Conservation (phyloP, 2,797 vertebrate species). For the Moxostoma hubbsi region DNA sequence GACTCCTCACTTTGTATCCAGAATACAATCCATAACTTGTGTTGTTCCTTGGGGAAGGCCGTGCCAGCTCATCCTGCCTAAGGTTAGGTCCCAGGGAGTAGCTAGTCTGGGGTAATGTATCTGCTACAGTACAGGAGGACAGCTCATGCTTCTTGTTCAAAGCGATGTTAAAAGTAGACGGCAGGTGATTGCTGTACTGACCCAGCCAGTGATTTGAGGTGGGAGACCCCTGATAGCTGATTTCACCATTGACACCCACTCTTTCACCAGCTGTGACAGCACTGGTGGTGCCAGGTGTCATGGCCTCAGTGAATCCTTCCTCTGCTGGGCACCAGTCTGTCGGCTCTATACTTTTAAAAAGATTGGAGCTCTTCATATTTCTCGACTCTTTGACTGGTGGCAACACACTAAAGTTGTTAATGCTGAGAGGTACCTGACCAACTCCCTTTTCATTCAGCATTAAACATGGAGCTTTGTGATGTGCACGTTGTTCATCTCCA, state of each 20-base stretch:
- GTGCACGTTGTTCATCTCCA: neutral
- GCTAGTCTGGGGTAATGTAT: slow-evolving; percentile 30
- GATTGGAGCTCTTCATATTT: slow-evolving; percentile 19
- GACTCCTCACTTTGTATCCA: slow-evolving; percentile 36
- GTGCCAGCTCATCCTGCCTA: slow-evolving; percentile 52
- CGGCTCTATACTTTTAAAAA: slow-evolving; percentile 38
- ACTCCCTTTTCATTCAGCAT: slow-evolving; percentile 41
- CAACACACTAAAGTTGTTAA: slow-evolving; percentile 71
- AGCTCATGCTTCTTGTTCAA: slow-evolving; percentile 56
- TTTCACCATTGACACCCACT: slow-evolving; percentile 22
- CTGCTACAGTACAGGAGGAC: slow-evolving; percentile 47
- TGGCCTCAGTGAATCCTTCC: neutral
- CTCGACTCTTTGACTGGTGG: slow-evolving; percentile 69
- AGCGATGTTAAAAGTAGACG: slow-evolving; percentile 54
- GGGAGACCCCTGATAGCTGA: slow-evolving; percentile 13
- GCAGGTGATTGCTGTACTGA: slow-evolving; percentile 59
- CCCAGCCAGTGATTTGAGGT: slow-evolving; percentile 57
- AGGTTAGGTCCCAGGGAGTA: slow-evolving; percentile 60
- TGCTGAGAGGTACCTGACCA: slow-evolving; percentile 49
- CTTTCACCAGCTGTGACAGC: slow-evolving; percentile 43
- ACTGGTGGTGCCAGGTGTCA: slow-evolving; percentile 1
- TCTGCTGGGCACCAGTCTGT: neutral
- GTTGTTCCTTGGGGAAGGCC: slow-evolving; percentile 30
- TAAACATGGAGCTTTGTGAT: slow-evolving; percentile 38
- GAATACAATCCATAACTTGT: slow-evolving; percentile 43